Base-by-base conservation (phyloP, 1,140 invertebrate genomes). In the Zaprionus tsacasi region DNA sequence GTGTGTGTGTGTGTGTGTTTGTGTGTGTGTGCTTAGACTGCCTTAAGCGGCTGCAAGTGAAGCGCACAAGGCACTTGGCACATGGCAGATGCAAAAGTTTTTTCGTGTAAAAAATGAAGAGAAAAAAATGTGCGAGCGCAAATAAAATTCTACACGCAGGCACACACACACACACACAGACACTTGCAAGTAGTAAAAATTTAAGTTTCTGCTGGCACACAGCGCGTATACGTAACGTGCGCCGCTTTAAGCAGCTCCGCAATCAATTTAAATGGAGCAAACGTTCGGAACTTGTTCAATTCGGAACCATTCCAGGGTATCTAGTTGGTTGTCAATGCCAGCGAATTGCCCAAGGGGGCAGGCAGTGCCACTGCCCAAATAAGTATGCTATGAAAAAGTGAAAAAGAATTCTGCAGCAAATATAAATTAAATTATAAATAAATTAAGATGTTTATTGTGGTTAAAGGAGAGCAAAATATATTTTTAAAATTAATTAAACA, bases 41-140 rank as follows among this genome's bases (percentile, higher is more conserved):
- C 78, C 75, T 78, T 75, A 66, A 78, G 76, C 78, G 61, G 61
- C 70, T 70, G 76, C 61, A 72, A 70, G 76, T 75, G 76, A 70
- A 75, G 67, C 60, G 48, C 76, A 78, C 76, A 66, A 78, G 75
- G 65, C 79, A 77, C 79, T 73, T 73, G 79, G 68, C 70, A 78
- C 79, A 78, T 78, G 79, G 63, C 65, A 77, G 64, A 76, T 69
- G 68, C 72, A 33, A 56, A 45, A 73, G 56, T 68, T 81, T 65
- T n/a, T 59, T 45, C 56, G 66, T 70, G 66, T 70, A 73, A 78
- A 78, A 82, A 64, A 82, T 81, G 70, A 56, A 55, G 82, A 82
- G 70, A 56, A 55, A 82, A 82, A 82, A 81, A 35, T 81, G 59
- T 78, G 43, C 64, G 43, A 65, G 74, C 25, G 66, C 61, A 80